Conservation (phyloP, 2,888 invertebrate genomes). For the Hypselothyrea guttata region DNA sequence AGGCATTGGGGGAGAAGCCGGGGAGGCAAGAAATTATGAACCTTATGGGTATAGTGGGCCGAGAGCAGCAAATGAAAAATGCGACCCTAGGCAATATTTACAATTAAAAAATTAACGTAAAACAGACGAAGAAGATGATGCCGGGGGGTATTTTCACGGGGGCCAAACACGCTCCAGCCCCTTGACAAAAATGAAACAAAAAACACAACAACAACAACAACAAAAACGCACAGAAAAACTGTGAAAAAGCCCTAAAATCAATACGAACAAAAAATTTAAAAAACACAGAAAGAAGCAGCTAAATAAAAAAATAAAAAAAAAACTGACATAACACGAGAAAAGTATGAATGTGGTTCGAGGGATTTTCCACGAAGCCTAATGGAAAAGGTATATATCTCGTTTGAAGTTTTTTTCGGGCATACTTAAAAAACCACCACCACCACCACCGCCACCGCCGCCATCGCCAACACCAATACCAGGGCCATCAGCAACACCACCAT, state of each 20-base stretch:
- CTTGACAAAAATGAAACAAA: constrained; percentile 7
- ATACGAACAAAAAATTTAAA: constrained; percentile 53
- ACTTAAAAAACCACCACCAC: constrained; percentile 51
- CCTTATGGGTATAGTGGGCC: constrained; percentile 50
- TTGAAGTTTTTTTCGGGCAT: constrained; percentile 57
- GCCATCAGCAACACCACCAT: constrained; percentile 7
- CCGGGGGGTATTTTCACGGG: not conserved
- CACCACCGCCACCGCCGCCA: constrained; percentile 19
- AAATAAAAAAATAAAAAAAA: constrained; percentile 31
- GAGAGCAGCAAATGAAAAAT: constrained; percentile 68
- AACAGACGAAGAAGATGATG: constrained; percentile 60
- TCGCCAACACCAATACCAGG: constrained; percentile 23
- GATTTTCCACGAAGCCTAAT: constrained; percentile 70
- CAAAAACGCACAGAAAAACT: constrained; percentile 51
- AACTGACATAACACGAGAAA: constrained; percentile 53
- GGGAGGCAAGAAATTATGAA: constrained; percentile 63
- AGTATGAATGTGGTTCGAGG: constrained; percentile 70
- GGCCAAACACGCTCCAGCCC: not conserved
- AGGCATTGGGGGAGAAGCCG: constrained; percentile 4
- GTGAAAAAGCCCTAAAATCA: constrained; percentile 74
- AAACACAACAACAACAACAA: too few species aligned
- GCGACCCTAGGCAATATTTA: constrained; percentile 76
- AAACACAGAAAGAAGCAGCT: constrained; percentile 15
- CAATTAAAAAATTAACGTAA: constrained; percentile 78
- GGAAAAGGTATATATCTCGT: constrained; percentile 77